Percentiles rank a stretch among this genome's conserved stretches.
These are phyloP conservation scores for Serranus cabrilla DNA, from an alignment of 2,797 vertebrate species.

Conservation along the genomic window DNA sequence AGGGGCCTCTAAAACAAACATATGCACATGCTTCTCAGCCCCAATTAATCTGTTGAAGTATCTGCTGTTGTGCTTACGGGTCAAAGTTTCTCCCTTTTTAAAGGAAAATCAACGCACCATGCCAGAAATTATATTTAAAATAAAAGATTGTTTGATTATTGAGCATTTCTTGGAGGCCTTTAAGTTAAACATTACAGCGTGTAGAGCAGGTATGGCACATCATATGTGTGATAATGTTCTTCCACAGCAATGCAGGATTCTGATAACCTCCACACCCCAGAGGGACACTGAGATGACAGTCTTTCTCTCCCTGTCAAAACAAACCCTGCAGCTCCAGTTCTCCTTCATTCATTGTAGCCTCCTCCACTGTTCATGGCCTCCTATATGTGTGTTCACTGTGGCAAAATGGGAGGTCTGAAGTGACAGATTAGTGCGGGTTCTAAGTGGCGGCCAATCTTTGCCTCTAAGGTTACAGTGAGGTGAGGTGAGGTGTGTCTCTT, in stretches of 20 bases:
- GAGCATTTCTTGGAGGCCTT: not conserved
- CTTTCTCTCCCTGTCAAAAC: conserved; percentile 14
- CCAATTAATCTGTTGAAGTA: conserved; percentile 39
- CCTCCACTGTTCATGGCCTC: conserved; percentile 26
- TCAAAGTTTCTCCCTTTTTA: conserved; percentile 16
- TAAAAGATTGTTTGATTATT: not conserved
- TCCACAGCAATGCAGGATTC: conserved; percentile 9
- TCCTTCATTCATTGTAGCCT: not conserved
- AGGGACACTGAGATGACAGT: conserved; percentile 13
- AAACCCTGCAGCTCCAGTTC: conserved; percentile 6
- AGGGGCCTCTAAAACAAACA: conserved; percentile 59
- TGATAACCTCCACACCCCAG: conserved; percentile 23
- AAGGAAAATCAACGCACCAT: not conserved
- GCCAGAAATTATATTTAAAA: not conserved
- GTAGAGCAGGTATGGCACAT: not conserved
- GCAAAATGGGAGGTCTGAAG: conserved; percentile 27
- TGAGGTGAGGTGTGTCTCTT: conserved; percentile 68
- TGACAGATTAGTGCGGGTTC: conserved; percentile 63
- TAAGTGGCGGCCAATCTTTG: conserved; percentile 46
- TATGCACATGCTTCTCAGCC: conserved; percentile 52
- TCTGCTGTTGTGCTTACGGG: conserved; percentile 11
- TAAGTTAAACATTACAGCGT: not conserved
- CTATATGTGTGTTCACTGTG: conserved; percentile 7
- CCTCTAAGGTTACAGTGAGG: conserved; percentile 62
- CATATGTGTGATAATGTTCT: conserved; percentile 1